A percentile compares a stretch with the other conserved stretches of the same genome.
phyloP scores from a whole-genome alignment of 2,113 vertebrate genomes.

The Lasiurus borealis region DNA sequence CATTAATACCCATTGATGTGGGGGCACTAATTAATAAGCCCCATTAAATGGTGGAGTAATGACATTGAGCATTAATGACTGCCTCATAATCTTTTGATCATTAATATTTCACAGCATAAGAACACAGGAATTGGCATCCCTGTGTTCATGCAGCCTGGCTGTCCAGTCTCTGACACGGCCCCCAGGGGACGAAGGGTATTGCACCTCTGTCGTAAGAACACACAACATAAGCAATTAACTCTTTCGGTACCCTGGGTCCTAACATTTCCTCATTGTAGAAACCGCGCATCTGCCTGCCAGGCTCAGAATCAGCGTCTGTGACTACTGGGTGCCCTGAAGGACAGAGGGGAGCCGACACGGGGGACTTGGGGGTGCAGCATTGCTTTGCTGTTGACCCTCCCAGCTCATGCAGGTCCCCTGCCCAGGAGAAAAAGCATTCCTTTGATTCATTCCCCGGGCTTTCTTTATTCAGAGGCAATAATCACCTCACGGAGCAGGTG shows the following conservation, averaged over 20 bases:
- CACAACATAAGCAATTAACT: background rate
- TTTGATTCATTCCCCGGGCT: slow-evolving; percentile 69
- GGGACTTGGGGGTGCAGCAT: background rate
- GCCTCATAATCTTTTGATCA: slow-evolving; percentile 73
- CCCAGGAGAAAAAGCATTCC: slow-evolving; percentile 60
- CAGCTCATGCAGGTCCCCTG: slow-evolving; percentile 21
- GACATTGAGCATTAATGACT: slow-evolving; percentile 79
- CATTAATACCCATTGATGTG: slow-evolving; percentile 60
- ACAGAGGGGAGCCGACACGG: background rate
- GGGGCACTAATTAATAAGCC: slow-evolving; percentile 79
- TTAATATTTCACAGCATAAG: slow-evolving; percentile 76
- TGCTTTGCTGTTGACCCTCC: background rate
- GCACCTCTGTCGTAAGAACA: background rate
- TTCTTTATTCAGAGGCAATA: slow-evolving; percentile 67
- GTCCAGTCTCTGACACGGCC: slow-evolving; percentile 5
- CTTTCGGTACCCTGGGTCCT: background rate
- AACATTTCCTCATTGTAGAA: background rate
- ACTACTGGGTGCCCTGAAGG: background rate
- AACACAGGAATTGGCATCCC: slow-evolving; percentile 13
- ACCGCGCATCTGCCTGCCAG: background rate
- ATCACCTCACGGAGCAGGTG: slow-evolving; percentile 69
- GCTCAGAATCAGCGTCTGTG: background rate
- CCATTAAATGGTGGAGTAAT: slow-evolving; percentile 72
- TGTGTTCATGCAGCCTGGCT: background rate
- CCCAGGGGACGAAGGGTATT: background rate